Percentiles rank a stretch among this genome's conserved stretches.
Evolutionary conservation across 2,797 vertebrate species (phyloP).

Genomic region (Pseudochromis fuscus): DNA sequence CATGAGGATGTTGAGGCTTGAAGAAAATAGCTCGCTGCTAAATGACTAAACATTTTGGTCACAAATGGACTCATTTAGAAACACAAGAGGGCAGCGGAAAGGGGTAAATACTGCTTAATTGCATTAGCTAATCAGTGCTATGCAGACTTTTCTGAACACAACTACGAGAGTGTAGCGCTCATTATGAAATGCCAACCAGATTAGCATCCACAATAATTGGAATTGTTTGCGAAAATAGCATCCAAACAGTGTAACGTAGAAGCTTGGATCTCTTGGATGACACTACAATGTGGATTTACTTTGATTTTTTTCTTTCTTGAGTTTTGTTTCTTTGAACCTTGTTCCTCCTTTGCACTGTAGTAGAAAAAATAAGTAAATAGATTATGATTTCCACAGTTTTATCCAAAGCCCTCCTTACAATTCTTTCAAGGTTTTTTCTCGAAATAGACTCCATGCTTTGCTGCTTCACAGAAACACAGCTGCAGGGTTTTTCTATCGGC

Average conservation of each 20-base stretch:
- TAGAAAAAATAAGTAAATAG: neutral
- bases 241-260: constrained; percentile 17
- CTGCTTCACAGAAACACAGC: constrained; percentile 47
- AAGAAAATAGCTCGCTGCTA: constrained; percentile 43
- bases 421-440: constrained; percentile 37
- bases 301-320: constrained; percentile 4
- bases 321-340: neutral
- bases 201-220: constrained; percentile 32
- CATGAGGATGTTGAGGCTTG: constrained; percentile 24
- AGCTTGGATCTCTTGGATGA: neutral
- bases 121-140: constrained; percentile 71
- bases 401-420: constrained; percentile 10
- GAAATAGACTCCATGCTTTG: constrained; percentile 37
- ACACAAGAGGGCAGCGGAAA: constrained; percentile 53
- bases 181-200: constrained; percentile 48
- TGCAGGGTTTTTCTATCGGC: constrained; percentile 48
- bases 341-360: neutral
- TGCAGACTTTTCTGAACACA: constrained; percentile 53
- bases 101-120: constrained; percentile 68
- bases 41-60: constrained; percentile 60
- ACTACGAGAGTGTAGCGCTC: constrained; percentile 39
- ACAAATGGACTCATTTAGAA: constrained; percentile 61
- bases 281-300: neutral
- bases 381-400: constrained; percentile 22
- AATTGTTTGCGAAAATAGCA: constrained; percentile 38